Evolutionary conservation across 1,140 invertebrate species (phyloP).

Genomic region (Battus philenor): DNA sequence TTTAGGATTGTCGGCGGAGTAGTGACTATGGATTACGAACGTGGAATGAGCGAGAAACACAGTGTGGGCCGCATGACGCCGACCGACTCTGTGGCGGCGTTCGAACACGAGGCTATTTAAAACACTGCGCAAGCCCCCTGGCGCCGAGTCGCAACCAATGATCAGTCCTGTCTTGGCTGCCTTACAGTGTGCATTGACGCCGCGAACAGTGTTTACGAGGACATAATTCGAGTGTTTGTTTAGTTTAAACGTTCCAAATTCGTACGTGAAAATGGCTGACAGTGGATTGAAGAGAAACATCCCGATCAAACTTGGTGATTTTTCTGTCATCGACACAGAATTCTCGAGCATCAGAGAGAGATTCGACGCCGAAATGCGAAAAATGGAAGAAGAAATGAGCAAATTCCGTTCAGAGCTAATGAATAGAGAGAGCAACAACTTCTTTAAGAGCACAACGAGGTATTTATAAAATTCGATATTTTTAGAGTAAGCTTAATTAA

Average conservation of each 20-base stretch:
- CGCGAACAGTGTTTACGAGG: constrained; percentile 67
- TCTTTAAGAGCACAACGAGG: constrained; percentile 92
- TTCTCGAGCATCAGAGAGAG: constrained; percentile 96
- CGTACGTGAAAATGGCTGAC: constrained; percentile 81
- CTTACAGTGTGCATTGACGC: constrained; percentile 51
- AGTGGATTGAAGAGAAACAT: constrained; percentile 90
- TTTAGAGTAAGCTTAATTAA: background rate
- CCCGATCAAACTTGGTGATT: constrained; percentile 95
- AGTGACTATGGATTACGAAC: too few species aligned
- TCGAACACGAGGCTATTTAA: constrained; percentile 74
- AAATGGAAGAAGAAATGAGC: constrained; percentile 99
- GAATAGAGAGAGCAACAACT: constrained; percentile 93
- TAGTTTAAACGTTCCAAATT: constrained; percentile 58
- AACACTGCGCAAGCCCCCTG: constrained; percentile 73
- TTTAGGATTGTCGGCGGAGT: constrained; percentile 25
- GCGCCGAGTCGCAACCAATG: constrained; percentile 72
- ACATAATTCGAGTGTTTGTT: constrained; percentile 64
- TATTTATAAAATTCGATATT: constrained; percentile 66
- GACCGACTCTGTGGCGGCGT: constrained; percentile 50
- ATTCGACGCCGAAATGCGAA: constrained; percentile 97
- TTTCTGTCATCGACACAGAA: constrained; percentile 96
- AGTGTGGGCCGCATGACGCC: constrained; percentile 70
- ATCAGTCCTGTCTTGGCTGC: constrained; percentile 69
- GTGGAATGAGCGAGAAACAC: constrained; percentile 71
- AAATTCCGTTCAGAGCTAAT: constrained; percentile 95